These are phyloP conservation scores for Lasioglossum oenotherae DNA, from an alignment of 2,888 invertebrate genomes.

Conservation along the genomic window DNA sequence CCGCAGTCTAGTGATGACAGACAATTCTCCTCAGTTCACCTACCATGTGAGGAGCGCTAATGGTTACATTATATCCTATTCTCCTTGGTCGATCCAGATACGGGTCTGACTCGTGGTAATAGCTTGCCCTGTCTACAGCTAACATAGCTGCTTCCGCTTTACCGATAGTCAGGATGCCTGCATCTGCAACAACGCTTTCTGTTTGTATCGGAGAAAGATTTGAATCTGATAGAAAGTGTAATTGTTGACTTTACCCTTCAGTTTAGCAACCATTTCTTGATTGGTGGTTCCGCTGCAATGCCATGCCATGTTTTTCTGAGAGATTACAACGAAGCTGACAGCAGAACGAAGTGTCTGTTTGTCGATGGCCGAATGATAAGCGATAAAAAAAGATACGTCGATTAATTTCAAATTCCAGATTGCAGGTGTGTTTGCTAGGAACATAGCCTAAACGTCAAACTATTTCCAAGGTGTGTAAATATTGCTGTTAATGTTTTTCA, in stretches of 20 bases:
- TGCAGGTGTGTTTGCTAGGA: background rate
- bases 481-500: background rate
- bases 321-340: background rate
- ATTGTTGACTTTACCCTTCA: constrained; percentile 88
- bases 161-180: constrained; percentile 92
- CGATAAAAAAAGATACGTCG: background rate
- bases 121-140: constrained; percentile 93
- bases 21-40: background rate
- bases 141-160: constrained; percentile 93
- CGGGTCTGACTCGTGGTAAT: constrained; percentile 90
- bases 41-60: constrained; percentile 99
- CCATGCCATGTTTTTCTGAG: constrained; percentile 92
- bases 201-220: background rate
- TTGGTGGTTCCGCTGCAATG: constrained; percentile 94
- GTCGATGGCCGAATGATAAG: background rate
- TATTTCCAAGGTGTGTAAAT: background rate
- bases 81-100: constrained; percentile 96
- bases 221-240: background rate
- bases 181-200: constrained; percentile 86
- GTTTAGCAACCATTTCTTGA: constrained; percentile 91
- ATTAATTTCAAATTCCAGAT: background rate
- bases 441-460: constrained; percentile 1
- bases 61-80: constrained; percentile 97
- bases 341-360: background rate
- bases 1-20: background rate